Percentiles rank a stretch among this genome's conserved stretches.
Conservation (phyloP, 2,797 vertebrate species). For the Phataginus tetradactyla region DNA sequence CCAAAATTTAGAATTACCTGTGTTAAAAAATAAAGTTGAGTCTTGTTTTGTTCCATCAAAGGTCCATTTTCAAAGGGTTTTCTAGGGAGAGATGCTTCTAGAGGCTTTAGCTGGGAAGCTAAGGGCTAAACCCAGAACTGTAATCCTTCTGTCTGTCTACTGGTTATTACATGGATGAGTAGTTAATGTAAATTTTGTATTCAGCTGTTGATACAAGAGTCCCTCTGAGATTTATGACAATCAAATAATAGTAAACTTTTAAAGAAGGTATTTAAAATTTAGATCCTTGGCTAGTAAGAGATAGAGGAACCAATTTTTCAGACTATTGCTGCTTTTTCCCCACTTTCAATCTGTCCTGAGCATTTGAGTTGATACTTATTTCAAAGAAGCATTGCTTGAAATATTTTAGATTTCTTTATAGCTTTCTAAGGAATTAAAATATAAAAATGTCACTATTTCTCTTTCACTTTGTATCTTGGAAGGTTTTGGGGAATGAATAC, state of each 20-base stretch:
- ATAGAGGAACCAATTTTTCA: neutral
- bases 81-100: neutral
- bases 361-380: constrained; percentile 21
- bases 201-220: neutral
- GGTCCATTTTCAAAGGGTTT: neutral
- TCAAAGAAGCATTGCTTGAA: constrained; percentile 22
- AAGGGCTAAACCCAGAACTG: neutral
- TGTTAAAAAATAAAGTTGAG: neutral
- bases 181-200: neutral
- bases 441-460: neutral
- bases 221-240: neutral
- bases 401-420: neutral
- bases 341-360: neutral
- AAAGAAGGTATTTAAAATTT: neutral
- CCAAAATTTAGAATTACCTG: neutral
- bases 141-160: neutral
- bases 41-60: neutral
- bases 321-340: neutral
- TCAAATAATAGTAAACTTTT: neutral
- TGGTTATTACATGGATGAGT: neutral
- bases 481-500: neutral
- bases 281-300: neutral
- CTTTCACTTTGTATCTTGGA: neutral
- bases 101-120: neutral
- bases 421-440: constrained; percentile 47